A percentile compares a stretch with the other conserved stretches of the same genome.
Evolutionary conservation across 1,140 invertebrate species (phyloP).

Genomic region (Probaryconus sp.): DNA sequence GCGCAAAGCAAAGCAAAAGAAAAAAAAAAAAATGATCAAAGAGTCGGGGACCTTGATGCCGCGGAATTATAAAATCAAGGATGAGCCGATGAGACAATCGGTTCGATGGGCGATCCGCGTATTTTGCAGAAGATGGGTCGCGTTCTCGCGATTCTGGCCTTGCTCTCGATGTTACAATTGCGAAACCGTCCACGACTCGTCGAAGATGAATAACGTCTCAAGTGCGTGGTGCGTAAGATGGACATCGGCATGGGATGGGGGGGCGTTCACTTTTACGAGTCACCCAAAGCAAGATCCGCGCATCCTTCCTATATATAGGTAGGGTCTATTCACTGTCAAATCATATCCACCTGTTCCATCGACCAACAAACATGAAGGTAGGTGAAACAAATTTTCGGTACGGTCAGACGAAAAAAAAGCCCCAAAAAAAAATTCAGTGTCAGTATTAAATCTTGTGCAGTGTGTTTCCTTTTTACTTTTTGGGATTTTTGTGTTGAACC

Average conservation of each 20-base stretch:
- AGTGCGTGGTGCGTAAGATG: conserved; percentile 42
- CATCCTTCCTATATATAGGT: conserved; percentile 63
- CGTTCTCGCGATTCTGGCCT: conserved; percentile 56
- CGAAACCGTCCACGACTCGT: conserved; percentile 52
- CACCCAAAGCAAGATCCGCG: conserved; percentile 38
- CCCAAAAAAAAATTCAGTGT: no score
- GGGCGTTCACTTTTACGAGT: conserved; percentile 55
- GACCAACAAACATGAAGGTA: conserved; percentile 69
- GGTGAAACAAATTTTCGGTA: conserved; percentile 1
- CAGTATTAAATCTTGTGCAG: no score
- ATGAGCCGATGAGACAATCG: conserved; percentile 37
- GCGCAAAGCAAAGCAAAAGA: no score
- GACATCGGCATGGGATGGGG: conserved; percentile 18
- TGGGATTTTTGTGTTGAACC: no score
- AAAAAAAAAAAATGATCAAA: conserved; percentile 37
- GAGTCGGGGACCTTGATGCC: conserved; percentile 33
- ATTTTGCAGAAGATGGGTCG: not conserved
- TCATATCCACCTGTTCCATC: conserved; percentile 65
- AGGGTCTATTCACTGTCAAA: conserved; percentile 56
- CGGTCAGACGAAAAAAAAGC: no score
- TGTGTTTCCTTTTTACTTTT: no score
- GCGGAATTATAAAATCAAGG: conserved; percentile 51
- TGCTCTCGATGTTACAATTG: conserved; percentile 69
- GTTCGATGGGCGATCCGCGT: conserved; percentile 19
- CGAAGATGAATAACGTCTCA: conserved; percentile 55